phyloP scores from a whole-genome alignment of 2,888 invertebrate genomes.

The Microctonus hyperodae region DNA sequence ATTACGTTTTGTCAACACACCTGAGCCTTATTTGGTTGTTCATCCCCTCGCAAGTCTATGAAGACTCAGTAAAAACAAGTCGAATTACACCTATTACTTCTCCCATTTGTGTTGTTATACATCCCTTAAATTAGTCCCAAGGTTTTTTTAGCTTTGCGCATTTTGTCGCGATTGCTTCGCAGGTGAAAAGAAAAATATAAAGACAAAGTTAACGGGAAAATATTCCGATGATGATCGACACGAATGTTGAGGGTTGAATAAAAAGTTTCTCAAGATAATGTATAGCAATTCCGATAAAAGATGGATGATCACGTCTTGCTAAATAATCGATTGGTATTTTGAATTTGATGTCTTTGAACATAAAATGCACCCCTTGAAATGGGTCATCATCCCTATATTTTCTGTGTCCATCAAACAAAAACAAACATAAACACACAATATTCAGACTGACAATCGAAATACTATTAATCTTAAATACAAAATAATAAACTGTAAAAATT shows the following conservation, averaged over 20 bases:
- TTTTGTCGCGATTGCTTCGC: background rate
- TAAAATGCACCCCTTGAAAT: constrained; percentile 62
- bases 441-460: background rate
- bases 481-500: no score
- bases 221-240: background rate
- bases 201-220: background rate
- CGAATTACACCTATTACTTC: constrained; percentile 48
- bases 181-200: background rate
- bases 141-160: constrained; percentile 3
- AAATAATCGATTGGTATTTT: constrained; percentile 57
- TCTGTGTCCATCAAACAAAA: background rate
- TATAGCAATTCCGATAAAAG: constrained; percentile 55
- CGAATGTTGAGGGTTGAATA: background rate
- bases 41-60: background rate
- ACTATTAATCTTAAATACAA: no score
- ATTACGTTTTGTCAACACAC: constrained; percentile 57
- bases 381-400: constrained; percentile 2
- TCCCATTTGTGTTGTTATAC: constrained; percentile 49
- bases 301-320: constrained; percentile 58
- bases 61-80: constrained; percentile 40
- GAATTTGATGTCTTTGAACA: constrained; percentile 59
- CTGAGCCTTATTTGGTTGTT: constrained; percentile 48
- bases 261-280: constrained; percentile 1
- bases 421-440: background rate
- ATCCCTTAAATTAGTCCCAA: constrained; percentile 58